Conservation (phyloP, 1,140 invertebrate species). For the Ephestia elutella region DNA sequence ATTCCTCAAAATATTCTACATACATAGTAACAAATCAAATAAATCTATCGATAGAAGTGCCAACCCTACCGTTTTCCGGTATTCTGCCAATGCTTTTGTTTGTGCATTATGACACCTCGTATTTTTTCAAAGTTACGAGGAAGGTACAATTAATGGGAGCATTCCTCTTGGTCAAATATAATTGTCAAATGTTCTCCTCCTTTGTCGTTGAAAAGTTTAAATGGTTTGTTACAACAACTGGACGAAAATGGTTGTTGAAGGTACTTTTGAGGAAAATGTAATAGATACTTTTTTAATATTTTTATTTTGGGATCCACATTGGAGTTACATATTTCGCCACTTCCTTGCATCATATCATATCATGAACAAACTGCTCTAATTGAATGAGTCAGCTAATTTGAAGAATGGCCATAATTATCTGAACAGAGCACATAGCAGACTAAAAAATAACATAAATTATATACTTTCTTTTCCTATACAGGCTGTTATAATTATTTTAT, state of each 20-base stretch:
- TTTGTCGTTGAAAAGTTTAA: not conserved
- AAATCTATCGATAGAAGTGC: no score
- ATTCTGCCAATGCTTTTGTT: not conserved
- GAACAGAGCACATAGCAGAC: no score
- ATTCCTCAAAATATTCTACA: not conserved
- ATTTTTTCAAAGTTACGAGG: conserved; percentile 12
- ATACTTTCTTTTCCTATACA: no score
- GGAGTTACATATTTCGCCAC: no score
- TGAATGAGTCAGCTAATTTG: no score
- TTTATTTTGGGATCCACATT: not conserved
- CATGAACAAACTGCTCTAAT: no score
- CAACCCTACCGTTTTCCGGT: not conserved
- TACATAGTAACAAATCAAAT: no score
- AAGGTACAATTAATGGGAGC: not conserved
- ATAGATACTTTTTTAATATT: no score
- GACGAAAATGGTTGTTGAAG: not conserved
- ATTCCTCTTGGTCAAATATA: not conserved
- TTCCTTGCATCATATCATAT: no score
- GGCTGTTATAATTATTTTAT: no score
- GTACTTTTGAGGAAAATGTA: not conserved
- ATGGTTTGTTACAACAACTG: not conserved
- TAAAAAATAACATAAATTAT: no score
- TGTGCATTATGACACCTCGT: conserved; percentile 15
- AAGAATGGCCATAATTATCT: no score
- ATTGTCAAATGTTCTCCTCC: not conserved